Conservation (phyloP, 1,140 invertebrate genomes). For the Heliconius nattereri region DNA sequence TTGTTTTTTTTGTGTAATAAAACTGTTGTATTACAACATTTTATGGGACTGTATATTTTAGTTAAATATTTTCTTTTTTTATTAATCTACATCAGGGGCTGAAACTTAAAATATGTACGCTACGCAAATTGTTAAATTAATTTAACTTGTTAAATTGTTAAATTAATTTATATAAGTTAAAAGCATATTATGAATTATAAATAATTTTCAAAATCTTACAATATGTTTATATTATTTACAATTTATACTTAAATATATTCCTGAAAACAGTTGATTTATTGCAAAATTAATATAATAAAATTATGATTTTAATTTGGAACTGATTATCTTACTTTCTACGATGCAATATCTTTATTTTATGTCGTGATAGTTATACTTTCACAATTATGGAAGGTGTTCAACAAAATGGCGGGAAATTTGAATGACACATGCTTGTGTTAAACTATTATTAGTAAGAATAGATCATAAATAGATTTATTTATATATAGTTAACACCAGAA, state of each 20-base stretch:
- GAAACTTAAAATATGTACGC: no score
- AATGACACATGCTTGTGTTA: slow-evolving; percentile 8
- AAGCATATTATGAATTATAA: no score
- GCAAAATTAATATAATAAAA: background rate
- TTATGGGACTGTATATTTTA: background rate
- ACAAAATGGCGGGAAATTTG: slow-evolving; percentile 30
- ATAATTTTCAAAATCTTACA: background rate
- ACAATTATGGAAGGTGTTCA: slow-evolving; percentile 37
- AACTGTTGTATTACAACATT: background rate
- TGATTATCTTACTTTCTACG: slow-evolving; percentile 31
- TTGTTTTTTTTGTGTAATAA: background rate
- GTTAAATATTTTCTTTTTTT: no score
- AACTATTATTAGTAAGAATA: background rate
- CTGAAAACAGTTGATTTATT: background rate
- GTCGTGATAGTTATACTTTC: slow-evolving; percentile 32
- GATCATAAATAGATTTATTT: background rate
- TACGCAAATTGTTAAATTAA: no score
- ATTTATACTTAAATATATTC: background rate
- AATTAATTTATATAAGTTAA: no score
- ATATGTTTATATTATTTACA: background rate
- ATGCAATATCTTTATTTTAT: slow-evolving; percentile 35
- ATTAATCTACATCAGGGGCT: no score
- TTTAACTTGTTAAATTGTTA: no score
- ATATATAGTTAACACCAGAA: slow-evolving; percentile 31
- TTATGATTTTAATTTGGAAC: background rate